Evolutionary conservation across 2,797 vertebrate species (phyloP), one percentile per base, ranked within the genome.

Genomic region (Semotilus atromaculatus): DNA sequence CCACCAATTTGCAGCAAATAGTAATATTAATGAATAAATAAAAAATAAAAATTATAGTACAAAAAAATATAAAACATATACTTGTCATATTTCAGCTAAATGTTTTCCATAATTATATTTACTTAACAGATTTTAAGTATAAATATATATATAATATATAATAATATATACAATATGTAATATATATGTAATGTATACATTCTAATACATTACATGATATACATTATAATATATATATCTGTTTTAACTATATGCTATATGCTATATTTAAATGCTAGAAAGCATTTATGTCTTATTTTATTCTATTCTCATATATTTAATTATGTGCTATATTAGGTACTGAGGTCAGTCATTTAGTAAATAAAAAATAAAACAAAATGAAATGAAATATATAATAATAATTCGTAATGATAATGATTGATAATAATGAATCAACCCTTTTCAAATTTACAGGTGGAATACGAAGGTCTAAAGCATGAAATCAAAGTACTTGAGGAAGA

Each of bases 401-500:
- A 40, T n/a, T n/a, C n/a, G n/a, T n/a, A n/a, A n/a, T n/a, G n/a
- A n/a, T 9, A 40, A 48, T 48, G n/a, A 48, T 31, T 31, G 0
- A 10, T 43, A 11, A 55, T 58, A n/a, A 58, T n/a, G 55, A n/a
- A n/a, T 58, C 23, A n/a, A 58, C 23, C 55, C 9, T 60, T 60
- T 60, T 60, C 10, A 60, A 60, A 60, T 60, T 11, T 60, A 80
- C 94, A 99, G 98, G 98, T 99, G 90, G 98, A 99, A 91, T 99
- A 98, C 3, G 98, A 99, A 93, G 98, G 98, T 67, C 94, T 99
- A 90, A 99, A 99, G 88, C 98, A 99, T 85, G 98, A 99, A 93
- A 99, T 99, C 82, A 99, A 99, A 86, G 96, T 98, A 2, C 94
- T 98, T 79, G 98, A 98, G 90, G 98, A 99, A 92, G 98, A 99